Base-by-base conservation (phyloP, 2,113 vertebrate genomes). In the Odocoileus virginianus region DNA sequence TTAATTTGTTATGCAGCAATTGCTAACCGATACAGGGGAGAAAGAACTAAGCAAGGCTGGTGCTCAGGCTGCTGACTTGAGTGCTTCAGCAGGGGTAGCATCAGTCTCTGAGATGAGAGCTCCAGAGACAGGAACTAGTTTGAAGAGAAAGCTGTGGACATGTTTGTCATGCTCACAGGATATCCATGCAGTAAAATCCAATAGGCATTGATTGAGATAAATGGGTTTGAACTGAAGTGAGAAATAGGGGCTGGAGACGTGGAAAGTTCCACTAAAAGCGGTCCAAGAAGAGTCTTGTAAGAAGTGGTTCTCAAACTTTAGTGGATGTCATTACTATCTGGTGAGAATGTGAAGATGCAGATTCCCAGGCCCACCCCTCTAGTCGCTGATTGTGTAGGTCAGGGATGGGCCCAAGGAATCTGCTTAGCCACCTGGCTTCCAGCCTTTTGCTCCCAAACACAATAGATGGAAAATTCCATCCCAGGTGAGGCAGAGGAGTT, bases 1-100 rank as follows among this genome's bases (percentile, higher is more conserved):
- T 2, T 7, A 13, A 55, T 28, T 23, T 40, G 25, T 78, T 81
- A 92, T 0, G 0, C 43, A 47, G 79, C 5, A 85, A 45, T 5
- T 79, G n/a, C 25, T 89, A 30, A 86, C 43, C 23, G 50, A 57
- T 45, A 71, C 21, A 33, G 33, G 60, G 52, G n/a, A 92, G 74
- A 25, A 33, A 61, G 47, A 60, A 54, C 52, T 19, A 40, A 33
- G 25, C 0, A 52, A 74, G 61, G 54, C 25, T 6, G 17, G 25
- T 12, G 61, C 23, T 67, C 40, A 81, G 33, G 25, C 27, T 45
- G 36, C 57, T 45, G 30, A 57, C 54, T 40, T 13, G 28, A 27
- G 30, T 55, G 61, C 54, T 14, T 74, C 45, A 3, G 6, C 33
- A 11, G 45, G 7, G 36, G 84, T 23, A 60, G n/a, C 17, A 33